phyloP scores from a whole-genome alignment of 2,888 invertebrate species.

The Mamestra brassicae region DNA sequence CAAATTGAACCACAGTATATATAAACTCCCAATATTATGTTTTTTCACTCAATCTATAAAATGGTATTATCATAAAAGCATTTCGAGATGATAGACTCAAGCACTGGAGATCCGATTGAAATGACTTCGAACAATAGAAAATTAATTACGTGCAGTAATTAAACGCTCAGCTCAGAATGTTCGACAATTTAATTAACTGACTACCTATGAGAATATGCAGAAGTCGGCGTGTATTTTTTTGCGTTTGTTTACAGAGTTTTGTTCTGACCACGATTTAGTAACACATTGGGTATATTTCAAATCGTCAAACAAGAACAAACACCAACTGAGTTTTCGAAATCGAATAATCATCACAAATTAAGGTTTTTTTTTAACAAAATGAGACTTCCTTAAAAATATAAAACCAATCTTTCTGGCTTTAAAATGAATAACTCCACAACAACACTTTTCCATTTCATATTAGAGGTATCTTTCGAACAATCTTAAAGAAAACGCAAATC shows the following conservation, averaged over 20 bases:
- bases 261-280: neutral
- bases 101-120: neutral
- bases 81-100: neutral
- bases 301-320: neutral
- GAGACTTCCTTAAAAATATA: neutral
- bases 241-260: neutral
- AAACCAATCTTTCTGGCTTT: neutral
- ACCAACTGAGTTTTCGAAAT: too few relatives aligned
- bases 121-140: neutral
- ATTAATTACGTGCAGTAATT: neutral
- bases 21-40: neutral
- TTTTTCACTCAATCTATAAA: neutral
- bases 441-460: neutral
- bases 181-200: neutral
- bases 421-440: neutral
- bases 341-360: too few relatives aligned
- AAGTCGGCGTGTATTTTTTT: neutral
- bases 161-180: neutral
- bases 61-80: neutral
- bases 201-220: neutral
- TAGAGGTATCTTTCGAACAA: neutral
- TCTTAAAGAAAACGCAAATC: neutral
- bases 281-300: neutral
- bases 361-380: neutral
- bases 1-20: neutral